A percentile compares a stretch with the other conserved stretches of the same genome.
Conservation (phyloP, 2,888 invertebrate genomes). For the Harpalus rubripes region DNA sequence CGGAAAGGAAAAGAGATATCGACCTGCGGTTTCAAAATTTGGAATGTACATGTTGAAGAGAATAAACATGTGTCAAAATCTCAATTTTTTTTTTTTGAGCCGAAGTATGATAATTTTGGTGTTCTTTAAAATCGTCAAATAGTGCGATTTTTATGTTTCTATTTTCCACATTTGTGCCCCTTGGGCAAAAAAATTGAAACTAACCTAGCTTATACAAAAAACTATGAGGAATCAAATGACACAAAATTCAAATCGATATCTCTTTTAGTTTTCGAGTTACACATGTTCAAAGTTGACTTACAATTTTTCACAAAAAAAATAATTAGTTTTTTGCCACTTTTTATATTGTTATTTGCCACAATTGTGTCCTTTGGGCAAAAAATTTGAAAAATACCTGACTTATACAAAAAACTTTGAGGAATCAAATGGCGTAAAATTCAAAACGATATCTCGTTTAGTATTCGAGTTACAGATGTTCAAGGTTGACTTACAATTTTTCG, state of each 20-base stretch:
- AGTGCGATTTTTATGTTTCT: neutral
- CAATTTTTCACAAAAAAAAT: neutral
- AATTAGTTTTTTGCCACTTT: neutral
- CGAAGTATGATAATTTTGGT: no score
- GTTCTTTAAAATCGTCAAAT: no score
- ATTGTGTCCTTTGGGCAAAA: no score
- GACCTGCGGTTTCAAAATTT: no score
- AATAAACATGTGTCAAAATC: no score
- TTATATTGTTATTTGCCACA: neutral
- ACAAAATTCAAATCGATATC: neutral
- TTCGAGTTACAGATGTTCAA: neutral
- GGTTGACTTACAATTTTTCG: neutral
- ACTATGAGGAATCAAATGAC: neutral
- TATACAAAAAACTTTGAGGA: neutral
- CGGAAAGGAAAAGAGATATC: no score
- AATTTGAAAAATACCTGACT: neutral
- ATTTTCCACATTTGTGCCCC: neutral
- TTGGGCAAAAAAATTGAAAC: neutral
- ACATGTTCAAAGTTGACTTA: neutral
- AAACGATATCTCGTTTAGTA: neutral
- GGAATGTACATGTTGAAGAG: no score
- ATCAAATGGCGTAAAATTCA: neutral
- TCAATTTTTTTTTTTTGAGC: no score
- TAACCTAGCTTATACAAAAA: neutral
- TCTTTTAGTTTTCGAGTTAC: neutral